These are phyloP conservation scores for Protonemura montana DNA, from an alignment of 2,888 invertebrate species.

Conservation along the genomic window DNA sequence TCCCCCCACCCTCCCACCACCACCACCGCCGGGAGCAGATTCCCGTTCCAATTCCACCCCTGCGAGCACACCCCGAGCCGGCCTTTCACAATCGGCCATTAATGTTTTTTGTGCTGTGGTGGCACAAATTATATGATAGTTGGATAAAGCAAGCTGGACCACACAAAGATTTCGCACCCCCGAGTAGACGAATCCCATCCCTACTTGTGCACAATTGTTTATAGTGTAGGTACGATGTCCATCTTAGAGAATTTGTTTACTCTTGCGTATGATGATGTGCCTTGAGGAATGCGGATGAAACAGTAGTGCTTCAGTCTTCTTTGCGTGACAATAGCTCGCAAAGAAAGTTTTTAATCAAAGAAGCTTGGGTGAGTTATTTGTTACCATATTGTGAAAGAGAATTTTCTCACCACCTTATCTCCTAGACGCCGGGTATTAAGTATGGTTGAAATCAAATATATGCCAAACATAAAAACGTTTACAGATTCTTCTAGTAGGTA, in stretches of 20 bases:
- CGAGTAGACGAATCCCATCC: not conserved
- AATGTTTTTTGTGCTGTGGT: constrained; percentile 47
- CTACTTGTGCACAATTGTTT: not conserved
- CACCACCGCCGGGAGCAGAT: not conserved
- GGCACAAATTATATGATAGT: constrained; percentile 46
- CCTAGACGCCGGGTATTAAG: not conserved
- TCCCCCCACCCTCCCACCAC: constrained; percentile 28
- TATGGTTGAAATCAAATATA: not conserved
- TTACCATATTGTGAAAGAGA: not conserved
- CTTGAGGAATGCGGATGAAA: too few species aligned
- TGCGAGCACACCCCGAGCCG: constrained; percentile 19
- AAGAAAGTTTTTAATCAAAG: not conserved
- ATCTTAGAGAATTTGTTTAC: too few species aligned
- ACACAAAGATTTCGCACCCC: constrained; percentile 31
- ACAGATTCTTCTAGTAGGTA: not conserved
- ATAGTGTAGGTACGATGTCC: not conserved
- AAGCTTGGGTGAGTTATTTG: not conserved
- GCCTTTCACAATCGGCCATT: constrained; percentile 42
- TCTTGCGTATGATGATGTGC: too few species aligned
- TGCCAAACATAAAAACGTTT: not conserved
- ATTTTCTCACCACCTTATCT: not conserved
- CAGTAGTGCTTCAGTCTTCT: too few species aligned
- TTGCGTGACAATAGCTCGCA: not conserved
- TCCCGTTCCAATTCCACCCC: not conserved
- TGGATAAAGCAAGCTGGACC: constrained; percentile 33